Evolutionary conservation across 2,113 vertebrate genomes (phyloP).

Genomic region (Amphilophus citrinellus): DNA sequence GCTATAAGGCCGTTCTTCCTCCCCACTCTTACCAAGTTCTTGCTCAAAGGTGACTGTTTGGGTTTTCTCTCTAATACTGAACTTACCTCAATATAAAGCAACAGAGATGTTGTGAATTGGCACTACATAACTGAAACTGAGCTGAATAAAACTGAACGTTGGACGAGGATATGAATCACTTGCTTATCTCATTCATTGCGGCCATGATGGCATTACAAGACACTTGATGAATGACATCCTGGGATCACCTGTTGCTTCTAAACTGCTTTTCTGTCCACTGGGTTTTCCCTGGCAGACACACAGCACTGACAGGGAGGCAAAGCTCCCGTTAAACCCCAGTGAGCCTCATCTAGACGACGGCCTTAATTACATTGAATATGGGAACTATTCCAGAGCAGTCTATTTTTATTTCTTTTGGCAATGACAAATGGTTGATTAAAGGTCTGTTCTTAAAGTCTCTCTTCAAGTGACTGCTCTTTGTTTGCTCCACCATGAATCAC

Average conservation of each 20-base stretch:
- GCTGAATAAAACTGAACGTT: neutral
- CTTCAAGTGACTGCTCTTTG: neutral
- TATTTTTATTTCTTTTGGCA: conserved; percentile 1
- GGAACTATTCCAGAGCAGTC: conserved; percentile 24
- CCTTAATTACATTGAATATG: conserved; percentile 14
- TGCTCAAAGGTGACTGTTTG: neutral
- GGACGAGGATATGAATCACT: neutral
- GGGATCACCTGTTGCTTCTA: neutral
- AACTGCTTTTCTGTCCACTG: neutral
- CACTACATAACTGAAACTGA: neutral
- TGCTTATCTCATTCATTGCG: neutral
- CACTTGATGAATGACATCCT: conserved; percentile 10
- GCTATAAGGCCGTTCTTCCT: neutral
- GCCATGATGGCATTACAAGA: neutral
- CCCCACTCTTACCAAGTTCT: rapidly evolving
- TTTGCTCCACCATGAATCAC: neutral
- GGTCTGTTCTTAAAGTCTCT: neutral
- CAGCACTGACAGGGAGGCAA: neutral
- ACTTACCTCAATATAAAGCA: neutral
- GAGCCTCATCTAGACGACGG: neutral
- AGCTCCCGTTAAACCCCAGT: neutral
- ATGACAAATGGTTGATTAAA: conserved; percentile 27
- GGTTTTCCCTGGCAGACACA: neutral
- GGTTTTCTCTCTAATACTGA: neutral
- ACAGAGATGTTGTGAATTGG: too few species aligned